Conservation (phyloP, 2,113 vertebrate species). For the Heteronetta atricapilla region DNA sequence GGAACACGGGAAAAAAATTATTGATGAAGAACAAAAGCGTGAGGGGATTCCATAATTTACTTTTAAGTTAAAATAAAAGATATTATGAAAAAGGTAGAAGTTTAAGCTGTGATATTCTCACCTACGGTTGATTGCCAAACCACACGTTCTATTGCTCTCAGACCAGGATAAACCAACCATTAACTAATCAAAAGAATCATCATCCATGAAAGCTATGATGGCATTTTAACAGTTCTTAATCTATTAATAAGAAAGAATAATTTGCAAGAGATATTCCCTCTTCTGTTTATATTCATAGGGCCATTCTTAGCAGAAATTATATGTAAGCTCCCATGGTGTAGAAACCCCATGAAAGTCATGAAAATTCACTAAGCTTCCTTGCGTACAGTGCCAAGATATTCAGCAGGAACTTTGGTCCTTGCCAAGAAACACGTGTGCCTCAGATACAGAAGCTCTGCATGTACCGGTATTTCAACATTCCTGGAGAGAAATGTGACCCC, state of each 20-base stretch:
- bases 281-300: constrained; percentile 64
- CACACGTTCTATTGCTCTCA: constrained; percentile 66
- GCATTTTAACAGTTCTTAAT: constrained; percentile 71
- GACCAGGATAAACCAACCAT: constrained; percentile 71
- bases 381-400: constrained; percentile 52
- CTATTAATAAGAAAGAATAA: constrained; percentile 71
- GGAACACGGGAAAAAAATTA: constrained; percentile 3
- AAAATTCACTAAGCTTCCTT: constrained; percentile 65
- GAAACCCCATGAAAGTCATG: constrained; percentile 64
- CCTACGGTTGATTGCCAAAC: constrained; percentile 67
- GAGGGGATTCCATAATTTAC: constrained; percentile 44
- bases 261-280: constrained; percentile 68
- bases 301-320: constrained; percentile 66
- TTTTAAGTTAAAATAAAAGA: constrained; percentile 60
- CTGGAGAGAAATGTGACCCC: constrained; percentile 71
- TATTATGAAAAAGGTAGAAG: constrained; percentile 47
- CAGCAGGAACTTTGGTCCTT: constrained; percentile 60
- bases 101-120: constrained; percentile 52
- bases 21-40: constrained; percentile 39
- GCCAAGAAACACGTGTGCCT: constrained; percentile 70
- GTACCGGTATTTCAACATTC: constrained; percentile 68
- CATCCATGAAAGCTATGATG: constrained; percentile 65
- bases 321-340: constrained; percentile 48
- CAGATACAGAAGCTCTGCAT: constrained; percentile 57
- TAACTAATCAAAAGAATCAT: constrained; percentile 70